Evolutionary conservation across 1,140 invertebrate species (phyloP).

Genomic region (Meloidogyne chitwoodi): DNA sequence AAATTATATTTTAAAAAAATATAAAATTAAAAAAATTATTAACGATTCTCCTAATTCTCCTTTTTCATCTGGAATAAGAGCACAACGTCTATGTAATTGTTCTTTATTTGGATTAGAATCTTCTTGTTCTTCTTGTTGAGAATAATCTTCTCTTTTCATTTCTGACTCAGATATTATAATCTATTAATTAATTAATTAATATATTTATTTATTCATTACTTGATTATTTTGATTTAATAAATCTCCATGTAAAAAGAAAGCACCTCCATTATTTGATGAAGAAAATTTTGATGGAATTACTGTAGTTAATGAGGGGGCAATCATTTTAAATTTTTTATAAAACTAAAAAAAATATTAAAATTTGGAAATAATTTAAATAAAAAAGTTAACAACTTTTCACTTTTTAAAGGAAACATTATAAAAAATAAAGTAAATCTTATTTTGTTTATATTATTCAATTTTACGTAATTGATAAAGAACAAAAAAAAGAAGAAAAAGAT

Average conservation of each 20-base stretch:
- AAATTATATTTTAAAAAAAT: not conserved
- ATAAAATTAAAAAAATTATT: not conserved
- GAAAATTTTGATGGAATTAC: not conserved
- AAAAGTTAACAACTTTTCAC: too few species aligned
- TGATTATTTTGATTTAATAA: not conserved
- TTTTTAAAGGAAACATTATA: too few species aligned
- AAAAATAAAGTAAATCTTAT: too few species aligned
- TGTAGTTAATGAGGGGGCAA: not conserved
- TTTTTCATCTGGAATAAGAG: constrained; percentile 46
- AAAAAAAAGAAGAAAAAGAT: too few species aligned
- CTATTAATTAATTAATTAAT: not conserved
- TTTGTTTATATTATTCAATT: too few species aligned
- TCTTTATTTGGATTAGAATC: constrained; percentile 44
- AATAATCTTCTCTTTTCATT: not conserved
- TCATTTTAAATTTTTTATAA: not conserved
- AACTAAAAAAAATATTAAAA: too few species aligned
- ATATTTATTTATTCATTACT: not conserved
- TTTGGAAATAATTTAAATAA: too few species aligned
- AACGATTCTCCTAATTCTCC: constrained; percentile 31
- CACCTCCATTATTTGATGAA: not conserved
- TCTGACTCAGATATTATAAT: not conserved
- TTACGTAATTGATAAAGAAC: too few species aligned
- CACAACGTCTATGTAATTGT: constrained; percentile 50
- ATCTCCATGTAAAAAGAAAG: not conserved
- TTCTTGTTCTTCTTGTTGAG: not conserved